These are phyloP conservation scores for Ceratitis capitata DNA, from an alignment of 1,140 invertebrate genomes.

Conservation along the genomic window DNA sequence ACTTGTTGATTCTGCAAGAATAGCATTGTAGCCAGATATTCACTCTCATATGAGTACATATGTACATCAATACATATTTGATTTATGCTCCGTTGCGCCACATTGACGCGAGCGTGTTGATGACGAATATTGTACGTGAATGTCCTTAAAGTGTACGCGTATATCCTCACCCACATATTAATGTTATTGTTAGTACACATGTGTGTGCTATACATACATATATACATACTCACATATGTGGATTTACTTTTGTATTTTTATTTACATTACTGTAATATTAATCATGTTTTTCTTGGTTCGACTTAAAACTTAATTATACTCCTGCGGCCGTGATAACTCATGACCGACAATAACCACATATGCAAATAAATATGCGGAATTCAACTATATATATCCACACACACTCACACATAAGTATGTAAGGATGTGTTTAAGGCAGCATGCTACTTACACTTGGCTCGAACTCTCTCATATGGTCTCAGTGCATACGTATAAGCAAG, in stretches of 20 bases:
- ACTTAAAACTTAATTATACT: constrained; percentile 38
- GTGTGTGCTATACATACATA: background rate
- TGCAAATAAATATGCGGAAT: too few relatives aligned
- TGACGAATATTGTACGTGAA: background rate
- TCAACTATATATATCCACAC: too few relatives aligned
- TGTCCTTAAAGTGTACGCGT: too few relatives aligned
- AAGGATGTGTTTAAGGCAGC: background rate
- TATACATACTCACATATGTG: background rate
- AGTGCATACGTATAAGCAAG: background rate
- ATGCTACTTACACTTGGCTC: background rate
- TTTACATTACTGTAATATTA: background rate
- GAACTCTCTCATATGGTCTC: background rate
- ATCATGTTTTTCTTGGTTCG: constrained; percentile 32
- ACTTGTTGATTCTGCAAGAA: background rate
- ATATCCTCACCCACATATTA: too few relatives aligned
- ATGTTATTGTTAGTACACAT: too few relatives aligned
- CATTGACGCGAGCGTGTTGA: background rate
- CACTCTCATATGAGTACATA: background rate
- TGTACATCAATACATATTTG: background rate
- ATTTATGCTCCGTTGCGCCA: background rate
- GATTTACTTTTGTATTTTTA: background rate
- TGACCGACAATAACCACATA: background rate
- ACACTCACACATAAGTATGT: background rate
- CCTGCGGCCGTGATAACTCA: constrained; percentile 20
- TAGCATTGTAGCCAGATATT: too few relatives aligned